phyloP scores from a whole-genome alignment of 2,888 invertebrate species.

The Thysanoteuthis rhombus region DNA sequence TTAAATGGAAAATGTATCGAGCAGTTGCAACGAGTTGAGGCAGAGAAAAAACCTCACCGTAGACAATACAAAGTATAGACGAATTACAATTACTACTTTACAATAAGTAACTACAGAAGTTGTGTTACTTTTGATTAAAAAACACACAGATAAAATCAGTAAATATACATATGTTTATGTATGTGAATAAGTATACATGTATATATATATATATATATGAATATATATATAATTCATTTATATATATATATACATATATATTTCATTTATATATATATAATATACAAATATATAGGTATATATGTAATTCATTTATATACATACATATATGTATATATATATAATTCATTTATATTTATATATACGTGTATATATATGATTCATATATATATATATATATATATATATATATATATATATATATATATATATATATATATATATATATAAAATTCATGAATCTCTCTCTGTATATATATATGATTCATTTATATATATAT shows the following conservation, averaged over 20 bases:
- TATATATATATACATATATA: not conserved
- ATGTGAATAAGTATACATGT: not conserved
- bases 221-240: too few species aligned
- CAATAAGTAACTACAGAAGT: not conserved
- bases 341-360: not conserved
- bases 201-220: not conserved
- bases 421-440: constrained; percentile 20
- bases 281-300: not conserved
- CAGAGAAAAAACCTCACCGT: not conserved
- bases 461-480: not conserved
- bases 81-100: not conserved
- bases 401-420: constrained; percentile 25
- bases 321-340: not conserved
- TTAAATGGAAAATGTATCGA: constrained; percentile 1
- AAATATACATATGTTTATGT: not conserved
- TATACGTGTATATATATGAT: not conserved
- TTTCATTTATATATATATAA: not conserved
- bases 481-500: not conserved
- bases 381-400: constrained; percentile 2
- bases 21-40: not conserved
- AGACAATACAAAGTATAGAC: not conserved
- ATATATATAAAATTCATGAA: not conserved
- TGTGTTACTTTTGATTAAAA: not conserved
- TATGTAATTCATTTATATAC: not conserved
- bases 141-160: not conserved